Evolutionary conservation across 2,888 invertebrate species (phyloP).

Genomic region (Drosophila atroscutellata): DNA sequence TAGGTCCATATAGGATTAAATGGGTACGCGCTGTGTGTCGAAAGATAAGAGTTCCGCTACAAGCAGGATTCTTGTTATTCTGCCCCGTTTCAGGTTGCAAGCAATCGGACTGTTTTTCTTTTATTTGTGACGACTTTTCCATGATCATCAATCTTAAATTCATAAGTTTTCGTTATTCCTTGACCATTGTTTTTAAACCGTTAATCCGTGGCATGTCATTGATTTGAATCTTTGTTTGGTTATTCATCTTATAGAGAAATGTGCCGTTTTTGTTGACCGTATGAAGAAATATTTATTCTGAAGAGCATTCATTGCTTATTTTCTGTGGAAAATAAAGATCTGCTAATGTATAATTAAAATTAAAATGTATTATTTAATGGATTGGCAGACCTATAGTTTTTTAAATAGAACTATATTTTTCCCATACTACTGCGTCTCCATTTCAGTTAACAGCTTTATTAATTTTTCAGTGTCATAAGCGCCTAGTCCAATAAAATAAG

Average conservation of each 20-base stretch:
- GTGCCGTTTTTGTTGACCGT: not conserved
- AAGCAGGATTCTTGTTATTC: not conserved
- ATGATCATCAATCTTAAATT: conserved; percentile 15
- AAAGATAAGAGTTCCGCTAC: not conserved
- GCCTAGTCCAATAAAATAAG: too few species aligned
- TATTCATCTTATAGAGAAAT: conserved; percentile 3
- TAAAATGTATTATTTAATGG: too few species aligned
- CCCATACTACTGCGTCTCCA: too few species aligned
- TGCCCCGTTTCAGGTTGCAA: not conserved
- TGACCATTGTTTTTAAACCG: conserved; percentile 5
- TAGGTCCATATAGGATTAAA: too few species aligned
- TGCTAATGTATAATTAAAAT: too few species aligned
- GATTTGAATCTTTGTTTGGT: not conserved
- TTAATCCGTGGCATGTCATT: conserved; percentile 17
- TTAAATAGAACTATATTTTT: too few species aligned
- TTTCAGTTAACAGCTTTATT: too few species aligned
- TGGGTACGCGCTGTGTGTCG: too few species aligned
- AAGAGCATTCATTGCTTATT: not conserved
- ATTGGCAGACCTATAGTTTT: too few species aligned
- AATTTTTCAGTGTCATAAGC: too few species aligned
- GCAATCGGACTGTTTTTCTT: not conserved
- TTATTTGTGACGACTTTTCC: not conserved
- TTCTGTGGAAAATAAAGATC: too few species aligned
- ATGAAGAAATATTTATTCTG: not conserved
- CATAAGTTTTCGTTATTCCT: not conserved